Evolutionary conservation across 2,888 invertebrate species (phyloP).

Genomic region (Cheilosia variabilis): DNA sequence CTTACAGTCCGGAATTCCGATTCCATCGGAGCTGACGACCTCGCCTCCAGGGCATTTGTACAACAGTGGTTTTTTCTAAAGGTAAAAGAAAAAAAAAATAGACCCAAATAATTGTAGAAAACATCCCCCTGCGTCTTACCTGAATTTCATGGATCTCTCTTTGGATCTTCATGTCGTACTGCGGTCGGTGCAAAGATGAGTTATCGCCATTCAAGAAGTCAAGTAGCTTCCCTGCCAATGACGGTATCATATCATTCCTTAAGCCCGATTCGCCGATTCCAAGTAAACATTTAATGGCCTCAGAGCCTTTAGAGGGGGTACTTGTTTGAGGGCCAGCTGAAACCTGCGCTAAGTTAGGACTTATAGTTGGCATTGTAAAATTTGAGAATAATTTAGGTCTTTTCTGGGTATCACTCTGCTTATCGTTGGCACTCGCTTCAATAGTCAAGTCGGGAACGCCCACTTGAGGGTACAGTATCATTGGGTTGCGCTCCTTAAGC

Average conservation of each 20-base stretch:
- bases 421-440: constrained; percentile 61
- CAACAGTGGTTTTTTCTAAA: constrained; percentile 77
- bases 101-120: neutral
- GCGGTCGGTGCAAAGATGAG: constrained; percentile 77
- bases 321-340: constrained; percentile 38
- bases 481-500: constrained; percentile 63
- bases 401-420: neutral
- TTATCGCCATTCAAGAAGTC: constrained; percentile 76
- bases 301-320: constrained; percentile 14
- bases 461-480: constrained; percentile 40
- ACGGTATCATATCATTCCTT: constrained; percentile 77
- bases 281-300: constrained; percentile 71
- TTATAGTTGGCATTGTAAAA: constrained; percentile 55
- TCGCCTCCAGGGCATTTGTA: constrained; percentile 79
- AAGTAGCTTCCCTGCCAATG: constrained; percentile 77
- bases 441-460: constrained; percentile 74
- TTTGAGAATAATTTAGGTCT: neutral
- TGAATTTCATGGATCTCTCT: constrained; percentile 79
- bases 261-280: constrained; percentile 67
- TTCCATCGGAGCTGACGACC: constrained; percentile 79
- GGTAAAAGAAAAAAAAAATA: constrained; percentile 22
- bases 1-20: constrained; percentile 77
- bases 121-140: constrained; percentile 71
- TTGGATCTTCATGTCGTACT: constrained; percentile 79
- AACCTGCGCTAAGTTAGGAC: constrained; percentile 57